These are phyloP conservation scores for Sylvicola cinctus DNA, from an alignment of 2,888 invertebrate species.

Conservation along the genomic window DNA sequence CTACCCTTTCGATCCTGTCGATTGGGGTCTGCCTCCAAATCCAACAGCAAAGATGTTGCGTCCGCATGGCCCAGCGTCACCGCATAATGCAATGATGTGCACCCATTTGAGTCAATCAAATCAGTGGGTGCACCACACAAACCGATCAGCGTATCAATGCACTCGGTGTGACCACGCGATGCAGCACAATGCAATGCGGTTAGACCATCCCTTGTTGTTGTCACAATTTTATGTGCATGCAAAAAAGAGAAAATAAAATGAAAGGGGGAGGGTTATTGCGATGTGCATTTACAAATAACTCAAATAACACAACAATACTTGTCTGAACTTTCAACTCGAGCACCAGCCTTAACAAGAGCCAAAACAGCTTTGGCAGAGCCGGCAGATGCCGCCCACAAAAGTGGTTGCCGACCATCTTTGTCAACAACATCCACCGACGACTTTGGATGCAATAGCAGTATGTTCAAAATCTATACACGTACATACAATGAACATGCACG, in stretches of 20 bases:
- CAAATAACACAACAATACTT: slow-evolving; percentile 27
- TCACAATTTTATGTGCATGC: background rate
- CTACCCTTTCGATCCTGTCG: slow-evolving; percentile 82
- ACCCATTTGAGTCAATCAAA: slow-evolving; percentile 80
- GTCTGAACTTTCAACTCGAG: slow-evolving; percentile 61
- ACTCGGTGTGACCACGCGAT: slow-evolving; percentile 84
- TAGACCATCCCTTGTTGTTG: slow-evolving; percentile 57
- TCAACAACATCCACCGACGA: slow-evolving; percentile 73
- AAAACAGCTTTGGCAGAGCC: slow-evolving; percentile 84
- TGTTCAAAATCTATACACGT: slow-evolving; percentile 49
- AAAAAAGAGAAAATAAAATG: background rate
- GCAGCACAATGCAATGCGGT: slow-evolving; percentile 95
- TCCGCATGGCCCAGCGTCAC: slow-evolving; percentile 91
- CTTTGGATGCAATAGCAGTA: slow-evolving; percentile 56
- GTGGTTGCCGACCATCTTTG: slow-evolving; percentile 80
- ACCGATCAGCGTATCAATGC: slow-evolving; percentile 70
- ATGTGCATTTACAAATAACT: background rate
- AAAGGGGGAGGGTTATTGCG: background rate
- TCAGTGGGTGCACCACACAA: slow-evolving; percentile 79
- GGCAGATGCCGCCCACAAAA: slow-evolving; percentile 95
- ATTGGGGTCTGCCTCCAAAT: slow-evolving; percentile 77
- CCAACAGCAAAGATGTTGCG: slow-evolving; percentile 72
- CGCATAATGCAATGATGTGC: slow-evolving; percentile 91
- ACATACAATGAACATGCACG: too few relatives aligned
- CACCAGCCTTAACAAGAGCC: slow-evolving; percentile 71